These are phyloP conservation scores for Bucco capensis DNA, from an alignment of 2,113 vertebrate species.

Conservation along the genomic window DNA sequence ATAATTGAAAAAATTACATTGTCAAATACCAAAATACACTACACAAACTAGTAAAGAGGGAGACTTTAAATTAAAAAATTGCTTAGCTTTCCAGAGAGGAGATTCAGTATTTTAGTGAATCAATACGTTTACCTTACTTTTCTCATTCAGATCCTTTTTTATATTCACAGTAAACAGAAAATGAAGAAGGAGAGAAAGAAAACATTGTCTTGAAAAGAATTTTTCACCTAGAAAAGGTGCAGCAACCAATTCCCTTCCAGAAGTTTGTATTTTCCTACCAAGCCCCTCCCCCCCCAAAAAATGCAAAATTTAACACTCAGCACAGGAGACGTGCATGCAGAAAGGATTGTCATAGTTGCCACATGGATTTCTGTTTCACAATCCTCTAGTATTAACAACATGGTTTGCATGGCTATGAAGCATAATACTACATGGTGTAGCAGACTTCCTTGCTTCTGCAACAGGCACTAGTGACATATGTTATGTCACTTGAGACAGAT, in stretches of 20 bases:
- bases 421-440: background rate
- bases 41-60: background rate
- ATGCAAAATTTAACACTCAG: background rate
- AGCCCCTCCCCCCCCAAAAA: background rate
- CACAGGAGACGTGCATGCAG: background rate
- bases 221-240: background rate
- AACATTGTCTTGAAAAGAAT: background rate
- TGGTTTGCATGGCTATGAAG: background rate
- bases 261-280: background rate
- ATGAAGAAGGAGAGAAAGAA: background rate
- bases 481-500: constrained; percentile 57
- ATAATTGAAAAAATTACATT: background rate
- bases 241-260: background rate
- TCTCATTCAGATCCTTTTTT: background rate
- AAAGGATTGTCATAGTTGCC: background rate
- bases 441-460: constrained; percentile 5
- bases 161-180: background rate
- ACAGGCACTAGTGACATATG: constrained; percentile 33
- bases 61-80: background rate
- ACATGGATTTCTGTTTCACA: background rate
- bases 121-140: background rate
- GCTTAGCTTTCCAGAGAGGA: background rate
- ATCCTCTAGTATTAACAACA: background rate
- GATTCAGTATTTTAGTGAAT: background rate
- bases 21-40: background rate